Conservation (phyloP, 2,888 invertebrate species). For the Leptarthrus brevirostris region DNA sequence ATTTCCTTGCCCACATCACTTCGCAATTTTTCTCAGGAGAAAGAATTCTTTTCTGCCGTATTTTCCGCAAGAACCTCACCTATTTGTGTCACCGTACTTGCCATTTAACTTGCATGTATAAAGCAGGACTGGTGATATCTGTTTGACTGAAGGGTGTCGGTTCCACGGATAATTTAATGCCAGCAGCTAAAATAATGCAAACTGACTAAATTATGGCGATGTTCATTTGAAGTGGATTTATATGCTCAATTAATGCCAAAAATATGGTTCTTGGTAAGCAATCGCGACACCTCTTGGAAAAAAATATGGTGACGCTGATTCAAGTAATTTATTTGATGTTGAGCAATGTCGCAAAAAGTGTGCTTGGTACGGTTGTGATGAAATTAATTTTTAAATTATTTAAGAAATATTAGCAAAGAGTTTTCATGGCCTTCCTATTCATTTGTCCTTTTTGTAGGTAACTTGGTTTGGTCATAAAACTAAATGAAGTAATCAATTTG, state of each 20-base stretch:
- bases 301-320: neutral
- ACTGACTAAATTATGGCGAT: slow-evolving; percentile 51
- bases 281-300: slow-evolving; percentile 20
- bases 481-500: too few species aligned
- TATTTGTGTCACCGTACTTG: slow-evolving; percentile 35
- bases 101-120: neutral
- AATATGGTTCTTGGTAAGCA: slow-evolving; percentile 24
- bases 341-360: too few species aligned
- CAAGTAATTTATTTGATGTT: too few species aligned
- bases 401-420: too few species aligned
- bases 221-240: slow-evolving; percentile 47
- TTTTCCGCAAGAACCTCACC: slow-evolving; percentile 1
- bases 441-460: too few species aligned
- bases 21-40: slow-evolving; percentile 5
- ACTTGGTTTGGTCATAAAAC: too few species aligned
- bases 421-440: too few species aligned
- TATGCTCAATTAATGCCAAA: slow-evolving; percentile 50
- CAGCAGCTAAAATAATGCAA: slow-evolving; percentile 48
- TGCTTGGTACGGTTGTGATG: too few species aligned
- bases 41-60: slow-evolving; percentile 13
- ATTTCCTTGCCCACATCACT: neutral
- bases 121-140: slow-evolving; percentile 7
- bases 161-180: slow-evolving; percentile 51
- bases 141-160: slow-evolving; percentile 43
- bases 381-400: too few species aligned